Evolutionary conservation across 2,888 invertebrate species (phyloP), one percentile per base, ranked within the genome.

Genomic region (Amorpha juglandis): DNA sequence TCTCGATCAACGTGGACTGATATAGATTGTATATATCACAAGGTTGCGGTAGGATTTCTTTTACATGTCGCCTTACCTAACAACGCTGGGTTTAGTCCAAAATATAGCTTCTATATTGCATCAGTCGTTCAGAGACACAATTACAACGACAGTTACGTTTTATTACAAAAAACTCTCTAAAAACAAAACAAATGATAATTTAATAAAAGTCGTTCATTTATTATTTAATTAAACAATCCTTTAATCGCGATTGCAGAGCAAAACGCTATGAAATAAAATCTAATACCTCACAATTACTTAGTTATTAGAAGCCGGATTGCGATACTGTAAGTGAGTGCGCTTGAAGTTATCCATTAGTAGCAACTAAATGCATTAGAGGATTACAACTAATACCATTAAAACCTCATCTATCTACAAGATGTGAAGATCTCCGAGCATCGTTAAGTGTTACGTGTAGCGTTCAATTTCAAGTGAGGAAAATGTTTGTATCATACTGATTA

Each of bases 371-470:
- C 87, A 86, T 87, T 87, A 84, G 81, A 75, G 76, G 74, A 87
- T 87, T 83, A 86, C 82, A 83, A 85, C 80, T 84, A 84, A 88
- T 85, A 75, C 72, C 78, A 84, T 88, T 87, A 88, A 84, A 87
- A 83, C 79, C 82, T 80, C 84, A 86, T 86, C 79, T 83, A 80
- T 81, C 77, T 76, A 70, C 70, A 74, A 74, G 75, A 75, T 75
- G 76, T 74, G 74, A 66, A 33, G 33, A 71, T 76, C 71, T 75
- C 73, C 71, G 74, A 74, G 75, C 76, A 75, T 70, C 69, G 63
- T 16, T 66, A 71, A 55, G 68, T 76, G 78, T 74, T 27, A 27
- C 73, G 65, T 71, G 70, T 70, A 71, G 52, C 62, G 35, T 63
- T 66, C 63, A 45, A 63, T 67, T 53, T 50, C 55, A 63, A 48